A percentile compares a stretch with the other conserved stretches of the same genome.
Evolutionary conservation across 2,113 vertebrate species (phyloP).

Genomic region (Sander vitreus): DNA sequence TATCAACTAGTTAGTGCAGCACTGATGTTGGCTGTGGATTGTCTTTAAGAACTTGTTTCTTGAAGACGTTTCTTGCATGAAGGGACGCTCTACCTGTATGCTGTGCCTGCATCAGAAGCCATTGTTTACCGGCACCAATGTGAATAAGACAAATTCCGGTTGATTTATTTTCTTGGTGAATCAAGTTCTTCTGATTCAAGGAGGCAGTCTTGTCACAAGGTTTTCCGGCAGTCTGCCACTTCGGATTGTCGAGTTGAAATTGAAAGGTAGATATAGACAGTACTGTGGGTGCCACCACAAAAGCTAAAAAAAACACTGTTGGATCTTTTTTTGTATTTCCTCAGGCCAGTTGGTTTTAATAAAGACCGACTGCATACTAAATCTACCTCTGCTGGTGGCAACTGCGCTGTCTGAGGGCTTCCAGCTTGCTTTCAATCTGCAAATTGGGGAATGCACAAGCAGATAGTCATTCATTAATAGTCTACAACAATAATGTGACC

Average conservation of each 20-base stretch:
- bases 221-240: slow-evolving; percentile 34
- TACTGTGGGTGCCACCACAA: slow-evolving; percentile 33
- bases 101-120: slow-evolving; percentile 6
- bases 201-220: slow-evolving; percentile 15
- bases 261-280: slow-evolving; percentile 39
- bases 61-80: slow-evolving; percentile 13
- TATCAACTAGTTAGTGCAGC: slow-evolving; percentile 56
- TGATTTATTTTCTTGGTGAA: slow-evolving; percentile 24
- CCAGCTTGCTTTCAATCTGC: slow-evolving; percentile 57
- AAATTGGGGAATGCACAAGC: slow-evolving; percentile 27
- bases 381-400: slow-evolving; percentile 64
- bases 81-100: neutral
- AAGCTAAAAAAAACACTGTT: slow-evolving; percentile 43
- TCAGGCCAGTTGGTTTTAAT: slow-evolving; percentile 72
- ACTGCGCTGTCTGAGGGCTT: slow-evolving; percentile 25
- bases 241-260: slow-evolving; percentile 41
- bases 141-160: slow-evolving; percentile 31
- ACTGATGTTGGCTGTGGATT: slow-evolving; percentile 22
- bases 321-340: slow-evolving; percentile 64
- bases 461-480: slow-evolving; percentile 55
- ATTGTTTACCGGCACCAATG: slow-evolving; percentile 42
- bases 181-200: slow-evolving; percentile 32
- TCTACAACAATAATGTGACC: slow-evolving; percentile 45
- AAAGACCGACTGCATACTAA: slow-evolving; percentile 67
- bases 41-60: no score